phyloP scores from a whole-genome alignment of 2,888 invertebrate genomes.

The Stramonita haemastoma region DNA sequence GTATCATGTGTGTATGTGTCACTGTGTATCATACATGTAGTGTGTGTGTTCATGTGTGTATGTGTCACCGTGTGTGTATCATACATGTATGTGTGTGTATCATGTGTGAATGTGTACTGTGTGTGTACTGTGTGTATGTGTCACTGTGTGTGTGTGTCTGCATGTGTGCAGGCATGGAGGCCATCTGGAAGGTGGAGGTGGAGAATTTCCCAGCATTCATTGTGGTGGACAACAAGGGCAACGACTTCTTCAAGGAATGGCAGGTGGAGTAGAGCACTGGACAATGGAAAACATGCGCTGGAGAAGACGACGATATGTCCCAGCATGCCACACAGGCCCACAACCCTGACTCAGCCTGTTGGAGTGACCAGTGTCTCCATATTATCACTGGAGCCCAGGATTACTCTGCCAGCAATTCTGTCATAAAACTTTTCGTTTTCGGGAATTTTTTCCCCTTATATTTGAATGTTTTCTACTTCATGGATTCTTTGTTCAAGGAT shows the following conservation, averaged over 20 bases:
- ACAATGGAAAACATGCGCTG: too few relatives aligned
- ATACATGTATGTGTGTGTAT: neutral
- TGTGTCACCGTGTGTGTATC: neutral
- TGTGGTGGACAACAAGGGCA: constrained; percentile 78
- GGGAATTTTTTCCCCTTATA: too few relatives aligned
- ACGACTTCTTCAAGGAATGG: constrained; percentile 78
- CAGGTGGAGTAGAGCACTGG: constrained; percentile 69
- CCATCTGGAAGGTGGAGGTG: constrained; percentile 77
- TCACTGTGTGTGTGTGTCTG: neutral
- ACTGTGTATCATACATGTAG: too few relatives aligned
- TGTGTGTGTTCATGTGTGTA: neutral
- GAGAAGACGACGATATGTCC: too few relatives aligned
- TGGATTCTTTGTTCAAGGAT: too few relatives aligned
- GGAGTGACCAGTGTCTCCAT: too few relatives aligned
- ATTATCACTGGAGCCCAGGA: too few relatives aligned
- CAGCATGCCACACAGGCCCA: too few relatives aligned
- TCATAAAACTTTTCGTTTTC: too few relatives aligned
- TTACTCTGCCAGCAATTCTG: too few relatives aligned
- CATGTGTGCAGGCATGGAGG: constrained; percentile 76
- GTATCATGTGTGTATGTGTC: constrained; percentile 37
- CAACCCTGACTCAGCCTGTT: too few relatives aligned
- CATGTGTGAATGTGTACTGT: neutral
- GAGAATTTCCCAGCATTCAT: constrained; percentile 78
- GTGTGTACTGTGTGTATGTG: neutral
- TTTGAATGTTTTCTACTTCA: too few relatives aligned